Percentiles rank a stretch among this genome's conserved stretches.
phyloP scores from a whole-genome alignment of 2,113 vertebrate species.

The Phalacrocorax aristotelis region DNA sequence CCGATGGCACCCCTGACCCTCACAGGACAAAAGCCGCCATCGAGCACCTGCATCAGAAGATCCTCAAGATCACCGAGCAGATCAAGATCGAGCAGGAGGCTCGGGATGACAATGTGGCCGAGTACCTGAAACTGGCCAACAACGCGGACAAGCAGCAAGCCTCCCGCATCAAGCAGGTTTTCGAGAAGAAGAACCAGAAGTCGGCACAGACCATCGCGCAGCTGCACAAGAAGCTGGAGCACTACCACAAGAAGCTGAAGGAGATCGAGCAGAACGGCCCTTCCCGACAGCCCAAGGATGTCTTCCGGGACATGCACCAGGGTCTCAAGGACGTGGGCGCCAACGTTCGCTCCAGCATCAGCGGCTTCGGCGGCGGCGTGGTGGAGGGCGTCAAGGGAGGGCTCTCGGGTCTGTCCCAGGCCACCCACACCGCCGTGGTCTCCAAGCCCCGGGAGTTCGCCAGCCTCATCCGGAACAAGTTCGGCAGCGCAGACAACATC shows the following conservation, averaged over 20 bases:
- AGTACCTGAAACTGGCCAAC: slow-evolving; percentile 97
- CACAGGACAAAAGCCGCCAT: slow-evolving; percentile 91
- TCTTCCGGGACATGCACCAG: slow-evolving; percentile 98
- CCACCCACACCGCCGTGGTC: slow-evolving; percentile 90
- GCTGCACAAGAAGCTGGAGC: slow-evolving; percentile 97
- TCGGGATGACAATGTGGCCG: slow-evolving; percentile 94
- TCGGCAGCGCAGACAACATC: slow-evolving; percentile 97
- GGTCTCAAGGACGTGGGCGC: slow-evolving; percentile 94
- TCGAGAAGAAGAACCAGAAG: slow-evolving; percentile 99
- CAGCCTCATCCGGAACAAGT: slow-evolving; percentile 97
- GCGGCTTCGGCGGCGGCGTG: slow-evolving; percentile 92
- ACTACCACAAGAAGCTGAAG: slow-evolving; percentile 95
- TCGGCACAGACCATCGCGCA: slow-evolving; percentile 96
- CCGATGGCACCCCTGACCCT: slow-evolving; percentile 83
- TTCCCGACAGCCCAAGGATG: slow-evolving; percentile 93
- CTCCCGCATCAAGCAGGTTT: slow-evolving; percentile 96
- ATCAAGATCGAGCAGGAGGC: slow-evolving; percentile 98
- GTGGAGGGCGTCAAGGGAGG: slow-evolving; percentile 95
- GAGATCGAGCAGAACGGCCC: slow-evolving; percentile 98
- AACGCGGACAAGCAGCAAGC: slow-evolving; percentile 97
- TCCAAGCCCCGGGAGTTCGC: slow-evolving; percentile 96
- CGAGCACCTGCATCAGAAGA: slow-evolving; percentile 97
- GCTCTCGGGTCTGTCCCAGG: slow-evolving; percentile 89
- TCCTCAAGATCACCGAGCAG: slow-evolving; percentile 98
- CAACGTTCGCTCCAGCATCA: slow-evolving; percentile 96